Evolutionary conservation across 1,140 invertebrate genomes (phyloP).

Genomic region (Heterodera carotae): DNA sequence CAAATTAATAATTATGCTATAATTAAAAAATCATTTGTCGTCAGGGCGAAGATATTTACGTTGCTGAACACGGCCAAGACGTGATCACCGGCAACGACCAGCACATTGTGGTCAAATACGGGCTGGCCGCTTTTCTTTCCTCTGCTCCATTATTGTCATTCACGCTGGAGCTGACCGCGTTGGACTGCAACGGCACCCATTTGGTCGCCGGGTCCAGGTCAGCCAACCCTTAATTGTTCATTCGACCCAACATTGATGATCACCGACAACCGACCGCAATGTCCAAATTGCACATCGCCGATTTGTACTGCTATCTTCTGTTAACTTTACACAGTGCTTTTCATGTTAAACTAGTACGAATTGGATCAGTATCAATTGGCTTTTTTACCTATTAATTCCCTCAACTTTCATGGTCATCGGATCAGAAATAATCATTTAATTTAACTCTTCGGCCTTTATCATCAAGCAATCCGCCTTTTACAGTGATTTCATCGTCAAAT

Average conservation of each 20-base stretch:
- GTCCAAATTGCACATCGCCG: too few species aligned
- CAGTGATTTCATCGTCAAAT: slow-evolving; percentile 31
- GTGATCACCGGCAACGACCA: slow-evolving; percentile 23
- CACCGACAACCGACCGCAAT: too few species aligned
- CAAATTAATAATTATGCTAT: not conserved
- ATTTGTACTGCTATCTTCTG: too few species aligned
- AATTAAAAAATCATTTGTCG: not conserved
- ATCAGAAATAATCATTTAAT: too few species aligned
- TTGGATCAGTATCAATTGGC: too few species aligned
- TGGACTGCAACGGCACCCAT: slow-evolving; percentile 16
- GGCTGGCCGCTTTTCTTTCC: slow-evolving; percentile 16
- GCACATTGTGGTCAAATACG: slow-evolving; percentile 21
- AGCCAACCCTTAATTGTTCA: not conserved
- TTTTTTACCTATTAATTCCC: too few species aligned
- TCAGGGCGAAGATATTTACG: slow-evolving; percentile 28
- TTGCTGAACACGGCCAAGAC: slow-evolving; percentile 24
- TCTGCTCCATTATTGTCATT: slow-evolving; percentile 21
- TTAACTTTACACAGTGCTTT: too few species aligned
- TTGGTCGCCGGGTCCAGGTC: slow-evolving; percentile 26
- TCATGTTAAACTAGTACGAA: too few species aligned
- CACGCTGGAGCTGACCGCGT: slow-evolving; percentile 24
- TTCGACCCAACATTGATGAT: not conserved
- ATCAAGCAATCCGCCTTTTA: not conserved
- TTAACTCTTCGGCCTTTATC: not conserved
- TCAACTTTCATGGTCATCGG: too few species aligned